Evolutionary conservation across 2,797 vertebrate species (phyloP), one percentile per base, ranked within the genome.

Genomic region (Neosalanx taihuensis): DNA sequence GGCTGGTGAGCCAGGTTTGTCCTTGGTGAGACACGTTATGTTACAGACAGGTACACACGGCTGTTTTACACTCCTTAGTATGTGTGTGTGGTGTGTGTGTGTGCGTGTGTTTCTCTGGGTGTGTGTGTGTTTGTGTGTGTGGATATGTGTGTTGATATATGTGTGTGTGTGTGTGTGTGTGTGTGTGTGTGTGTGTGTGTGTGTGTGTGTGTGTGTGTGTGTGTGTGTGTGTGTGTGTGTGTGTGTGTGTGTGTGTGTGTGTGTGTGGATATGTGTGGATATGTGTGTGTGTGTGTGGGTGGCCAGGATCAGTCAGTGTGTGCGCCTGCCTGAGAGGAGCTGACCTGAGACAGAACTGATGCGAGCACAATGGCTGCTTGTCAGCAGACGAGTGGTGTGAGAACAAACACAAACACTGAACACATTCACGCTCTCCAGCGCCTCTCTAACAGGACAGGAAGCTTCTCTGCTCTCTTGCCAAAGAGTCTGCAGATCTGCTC

Each of bases 291-390:
- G 51, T 5, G 49, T 51, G 49, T 17, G 49, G 15, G 9, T 51
- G 51, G 30, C 29, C 13, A 26, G 23, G 59, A 7, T 15, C 29
- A 58, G 56, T 17, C 18, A 20, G 13, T n/a, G 20, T 3, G 1
- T 31, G 68, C 64, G 62, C 26, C 64, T 67, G 58, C 6, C 75
- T 75, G 78, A 83, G 70, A 33, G 49, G 29, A 6, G 72, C 71
- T 64, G 82, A 86, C 81, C 83, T 83, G 81, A 71, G 76, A 60
- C 80, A 26, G 73, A 65, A 66, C 80, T 71, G 86, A 83, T 74
- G 75, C 26, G 0, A 71, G 72, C 37, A 90, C 89, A 88, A 87
- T 84, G 74, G 64, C 72, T 79, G 75, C 80, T 87, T 89, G 87
- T 90, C 73, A 2, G 53, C 26, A 31, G 64, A 64, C 3, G 68